phyloP scores from a whole-genome alignment of 2,888 invertebrate species.

The Xanthia icteritia region DNA sequence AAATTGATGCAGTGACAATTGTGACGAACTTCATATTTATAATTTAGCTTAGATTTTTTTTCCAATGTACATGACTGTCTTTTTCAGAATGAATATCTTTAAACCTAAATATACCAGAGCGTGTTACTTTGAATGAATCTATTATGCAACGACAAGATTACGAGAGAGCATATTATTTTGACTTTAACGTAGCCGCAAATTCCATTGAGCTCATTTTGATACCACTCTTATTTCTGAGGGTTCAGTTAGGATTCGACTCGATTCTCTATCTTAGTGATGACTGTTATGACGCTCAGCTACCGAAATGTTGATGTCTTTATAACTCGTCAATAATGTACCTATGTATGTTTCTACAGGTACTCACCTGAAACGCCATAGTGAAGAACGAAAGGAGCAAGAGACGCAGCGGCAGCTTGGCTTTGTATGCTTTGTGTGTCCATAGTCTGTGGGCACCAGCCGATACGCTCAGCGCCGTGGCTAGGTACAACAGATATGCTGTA shows the following conservation, averaged over 20 bases:
- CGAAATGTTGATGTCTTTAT: not conserved
- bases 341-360: not conserved
- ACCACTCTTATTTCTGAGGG: not conserved
- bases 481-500: not conserved
- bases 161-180: too few species aligned
- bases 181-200: not conserved
- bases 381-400: not conserved
- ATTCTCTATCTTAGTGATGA: not conserved
- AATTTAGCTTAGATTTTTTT: not conserved
- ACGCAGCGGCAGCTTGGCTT: not conserved
- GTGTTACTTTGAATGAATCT: too few species aligned
- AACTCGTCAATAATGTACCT: not conserved
- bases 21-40: not conserved
- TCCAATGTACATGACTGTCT: too few species aligned
- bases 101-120: not conserved
- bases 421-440: conserved; percentile 1
- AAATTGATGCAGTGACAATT: not conserved
- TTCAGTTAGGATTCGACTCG: not conserved
- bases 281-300: not conserved
- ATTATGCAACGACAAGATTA: too few species aligned
- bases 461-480: not conserved
- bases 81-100: not conserved
- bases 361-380: not conserved
- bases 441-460: not conserved
- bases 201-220: not conserved